A percentile compares a stretch with the other conserved stretches of the same genome.
Evolutionary conservation across 1,140 invertebrate genomes (phyloP).

Genomic region (Propsilocerus akamusi): DNA sequence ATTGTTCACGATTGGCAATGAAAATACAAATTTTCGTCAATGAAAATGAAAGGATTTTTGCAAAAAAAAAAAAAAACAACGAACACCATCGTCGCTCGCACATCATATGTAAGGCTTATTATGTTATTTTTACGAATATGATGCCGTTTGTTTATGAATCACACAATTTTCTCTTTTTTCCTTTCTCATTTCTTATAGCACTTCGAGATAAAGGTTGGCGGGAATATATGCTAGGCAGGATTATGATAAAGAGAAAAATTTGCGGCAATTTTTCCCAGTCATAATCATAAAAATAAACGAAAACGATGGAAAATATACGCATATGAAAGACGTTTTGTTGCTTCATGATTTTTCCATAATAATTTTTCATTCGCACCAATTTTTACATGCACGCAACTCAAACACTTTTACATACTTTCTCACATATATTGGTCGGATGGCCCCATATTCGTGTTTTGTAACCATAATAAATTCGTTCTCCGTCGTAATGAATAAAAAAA

Average conservation of each 20-base stretch:
- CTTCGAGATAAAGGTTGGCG: neutral
- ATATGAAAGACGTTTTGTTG: neutral
- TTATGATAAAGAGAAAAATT: neutral
- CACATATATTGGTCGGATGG: too few relatives aligned
- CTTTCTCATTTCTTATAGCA: neutral
- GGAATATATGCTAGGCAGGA: neutral
- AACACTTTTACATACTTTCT: too few relatives aligned
- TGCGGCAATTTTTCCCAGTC: neutral
- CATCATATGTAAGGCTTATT: slow-evolving; percentile 3
- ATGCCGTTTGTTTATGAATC: neutral
- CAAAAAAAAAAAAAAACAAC: neutral
- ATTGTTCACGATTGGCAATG: too few relatives aligned
- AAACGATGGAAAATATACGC: neutral
- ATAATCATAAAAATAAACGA: slow-evolving; percentile 3
- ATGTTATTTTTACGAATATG: neutral
- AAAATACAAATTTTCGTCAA: too few relatives aligned
- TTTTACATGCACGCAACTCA: too few relatives aligned
- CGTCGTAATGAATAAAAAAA: too few relatives aligned
- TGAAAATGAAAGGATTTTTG: too few relatives aligned
- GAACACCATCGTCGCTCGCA: neutral
- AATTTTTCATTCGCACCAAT: neutral
- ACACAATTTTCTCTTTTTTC: too few relatives aligned
- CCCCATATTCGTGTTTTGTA: too few relatives aligned
- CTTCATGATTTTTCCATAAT: slow-evolving; percentile 2
- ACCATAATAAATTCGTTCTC: too few relatives aligned